phyloP scores from a whole-genome alignment of 2,113 vertebrate species.

The Danio rerio region GRCz12tu NC_133180.1:8665501-8666000 shows the following conservation, averaged over 20 bases:
- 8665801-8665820: constrained; percentile 12
- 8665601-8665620: constrained; percentile 41
- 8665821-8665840: constrained; percentile 21
- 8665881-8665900: neutral
- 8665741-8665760: constrained; percentile 17
- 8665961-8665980: constrained; percentile 31
- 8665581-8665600: constrained; percentile 12
- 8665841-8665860: neutral
- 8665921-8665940: neutral
- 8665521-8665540: too few relatives aligned
- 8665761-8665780: constrained; percentile 28
- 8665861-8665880: constrained; percentile 11
- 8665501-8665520: too few relatives aligned
- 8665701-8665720: constrained; percentile 14
- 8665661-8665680: constrained; percentile 8
- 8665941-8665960: neutral
- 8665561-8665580: constrained; percentile 14
- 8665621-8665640: constrained; percentile 31
- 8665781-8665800: constrained; percentile 31
- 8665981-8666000: neutral
- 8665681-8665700: constrained; percentile 19
- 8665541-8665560: neutral
- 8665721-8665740: neutral
- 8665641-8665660: constrained; percentile 15
- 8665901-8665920: neutral